Percentiles rank a stretch among this genome's conserved stretches.
These are phyloP conservation scores for Pluvialis apricaria DNA, from an alignment of 2,113 vertebrate genomes.

Conservation along the genomic window DNA sequence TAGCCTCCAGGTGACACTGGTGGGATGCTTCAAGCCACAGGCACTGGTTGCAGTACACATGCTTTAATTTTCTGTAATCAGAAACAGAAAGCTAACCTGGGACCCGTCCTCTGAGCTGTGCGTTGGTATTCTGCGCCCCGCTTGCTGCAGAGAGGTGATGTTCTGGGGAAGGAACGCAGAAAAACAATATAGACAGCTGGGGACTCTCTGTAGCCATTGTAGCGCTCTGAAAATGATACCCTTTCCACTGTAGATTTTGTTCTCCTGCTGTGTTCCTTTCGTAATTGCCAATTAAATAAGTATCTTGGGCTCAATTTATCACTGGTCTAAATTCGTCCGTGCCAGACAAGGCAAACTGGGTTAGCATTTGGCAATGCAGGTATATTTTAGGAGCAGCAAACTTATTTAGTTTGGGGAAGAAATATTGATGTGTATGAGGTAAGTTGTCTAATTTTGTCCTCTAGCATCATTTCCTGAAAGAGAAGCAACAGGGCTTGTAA, in stretches of 20 bases:
- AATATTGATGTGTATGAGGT: neutral
- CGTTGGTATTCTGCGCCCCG: neutral
- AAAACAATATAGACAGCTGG: neutral
- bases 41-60: neutral
- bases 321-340: neutral
- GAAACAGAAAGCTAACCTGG: neutral
- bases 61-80: neutral
- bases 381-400: neutral
- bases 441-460: neutral
- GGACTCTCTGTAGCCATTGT: neutral
- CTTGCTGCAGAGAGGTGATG: neutral
- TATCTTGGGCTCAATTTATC: neutral
- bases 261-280: neutral
- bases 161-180: neutral
- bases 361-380: neutral
- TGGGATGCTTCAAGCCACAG: neutral
- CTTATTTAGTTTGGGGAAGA: neutral
- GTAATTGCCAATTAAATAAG: constrained; percentile 21
- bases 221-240: neutral
- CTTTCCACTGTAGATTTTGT: neutral
- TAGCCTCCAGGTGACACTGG: neutral
- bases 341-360: neutral
- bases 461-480: constrained; percentile 27
- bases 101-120: neutral
- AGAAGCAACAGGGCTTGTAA: neutral